A percentile compares a stretch with the other conserved stretches of the same genome.
Evolutionary conservation across 1,140 invertebrate species (phyloP).

Genomic region (Meloidogyne floridensis): DNA sequence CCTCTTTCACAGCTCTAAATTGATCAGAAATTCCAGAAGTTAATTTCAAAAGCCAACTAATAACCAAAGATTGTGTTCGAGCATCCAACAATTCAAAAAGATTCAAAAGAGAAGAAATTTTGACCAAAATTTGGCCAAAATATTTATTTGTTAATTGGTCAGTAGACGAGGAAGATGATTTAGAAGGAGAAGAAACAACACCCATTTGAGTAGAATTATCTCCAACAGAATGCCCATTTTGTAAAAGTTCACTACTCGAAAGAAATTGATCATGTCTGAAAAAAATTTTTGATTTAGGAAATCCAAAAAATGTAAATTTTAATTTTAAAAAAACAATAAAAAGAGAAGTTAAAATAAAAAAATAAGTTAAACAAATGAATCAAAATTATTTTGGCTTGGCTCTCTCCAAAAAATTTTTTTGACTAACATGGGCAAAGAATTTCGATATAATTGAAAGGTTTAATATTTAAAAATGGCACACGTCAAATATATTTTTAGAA

Average conservation of each 20-base stretch:
- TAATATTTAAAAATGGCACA: too few species aligned
- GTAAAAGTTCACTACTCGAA: conserved; percentile 32
- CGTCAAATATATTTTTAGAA: background rate
- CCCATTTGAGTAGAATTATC: background rate
- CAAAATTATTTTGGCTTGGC: too few species aligned
- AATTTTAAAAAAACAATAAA: conserved; percentile 9
- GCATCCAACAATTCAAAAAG: conserved; percentile 11
- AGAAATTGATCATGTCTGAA: conserved; percentile 40
- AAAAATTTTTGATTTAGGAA: background rate
- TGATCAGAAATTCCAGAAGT: conserved; percentile 2
- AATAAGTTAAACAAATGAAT: too few species aligned
- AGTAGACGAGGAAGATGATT: background rate
- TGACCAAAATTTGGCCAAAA: conserved; percentile 33
- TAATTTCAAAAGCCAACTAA: conserved; percentile 25
- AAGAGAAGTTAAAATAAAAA: conserved; percentile 8
- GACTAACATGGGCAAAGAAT: too few species aligned
- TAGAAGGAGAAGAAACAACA: background rate
- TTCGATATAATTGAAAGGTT: too few species aligned
- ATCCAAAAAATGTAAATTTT: conserved; percentile 16
- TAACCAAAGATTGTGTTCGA: background rate
- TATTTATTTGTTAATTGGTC: conserved; percentile 27
- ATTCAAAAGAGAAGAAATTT: conserved; percentile 17
- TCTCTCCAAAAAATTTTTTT: too few species aligned
- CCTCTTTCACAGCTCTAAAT: conserved; percentile 20
- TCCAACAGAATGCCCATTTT: conserved; percentile 3